Base-by-base conservation (phyloP, 2,888 invertebrate species). In the Drosophila cracens region DNA sequence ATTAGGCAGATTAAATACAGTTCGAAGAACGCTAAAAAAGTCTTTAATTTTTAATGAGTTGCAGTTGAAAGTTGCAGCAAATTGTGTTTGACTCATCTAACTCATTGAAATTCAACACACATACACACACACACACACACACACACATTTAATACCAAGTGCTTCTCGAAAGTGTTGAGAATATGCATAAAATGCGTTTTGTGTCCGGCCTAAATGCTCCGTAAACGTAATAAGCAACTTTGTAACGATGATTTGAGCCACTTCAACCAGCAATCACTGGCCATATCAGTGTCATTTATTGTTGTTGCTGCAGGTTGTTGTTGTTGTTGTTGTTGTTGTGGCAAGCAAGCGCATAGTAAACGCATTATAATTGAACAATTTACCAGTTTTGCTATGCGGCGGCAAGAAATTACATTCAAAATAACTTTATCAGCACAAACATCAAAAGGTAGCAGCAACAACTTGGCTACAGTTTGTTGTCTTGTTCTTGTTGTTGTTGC, bases 281-380 rank as follows among this genome's bases (percentile, higher is more conserved):
- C 65, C 49, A 59, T 72, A 72, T 72, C 73, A 79, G 79, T 79
- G 76, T 76, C 79, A 80, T 65, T 67, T 46, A 34, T 4, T 48
- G 54, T 18, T 60, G 64, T n/a, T 70, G 60, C 8, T 21, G 61
- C 5, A 62, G 65, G 38, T 10, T 40, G 43, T 10, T 40, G 60
- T 25, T 67, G 62, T 27, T 59, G 46, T 33, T 58, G 36, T 3
- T 43, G 36, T 31, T 53, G 25, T 7, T 65, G 56, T 48, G 36
- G 29, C 56, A 74, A 80, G 78, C 79, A 49, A 58, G 49, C 80
- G 81, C 85, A 85, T 79, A 70, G 70, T 87, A 89, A 91, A 90
- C 90, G 91, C 90, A 90, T 91, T 86, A 86, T 91, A 91, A 91
- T 91, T 92, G 91, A 91, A 90, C 92, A 91, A 92, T 91, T 91